Conservation (phyloP, 2,888 invertebrate genomes). For the Itoplectis maculator region DNA sequence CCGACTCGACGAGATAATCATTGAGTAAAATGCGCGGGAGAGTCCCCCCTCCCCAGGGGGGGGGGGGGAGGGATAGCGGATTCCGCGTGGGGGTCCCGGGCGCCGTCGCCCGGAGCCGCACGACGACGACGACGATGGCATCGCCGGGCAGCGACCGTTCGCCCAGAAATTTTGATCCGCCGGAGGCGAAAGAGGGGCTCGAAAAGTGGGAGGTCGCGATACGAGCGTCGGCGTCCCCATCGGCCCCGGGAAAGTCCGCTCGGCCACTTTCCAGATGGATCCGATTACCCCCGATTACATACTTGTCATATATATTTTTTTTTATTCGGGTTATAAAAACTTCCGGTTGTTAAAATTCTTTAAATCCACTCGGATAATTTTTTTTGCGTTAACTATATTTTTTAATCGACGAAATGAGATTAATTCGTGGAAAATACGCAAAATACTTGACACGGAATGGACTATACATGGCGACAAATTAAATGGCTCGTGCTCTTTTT, state of each 20-base stretch:
- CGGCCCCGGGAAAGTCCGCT: neutral
- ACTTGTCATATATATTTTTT: no score
- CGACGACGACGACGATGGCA: slow-evolving; percentile 41
- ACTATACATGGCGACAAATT: neutral
- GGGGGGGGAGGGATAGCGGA: slow-evolving; percentile 20
- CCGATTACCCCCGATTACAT: no score
- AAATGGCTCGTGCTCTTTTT: slow-evolving; percentile 9
- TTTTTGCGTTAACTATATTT: no score
- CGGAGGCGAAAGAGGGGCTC: neutral
- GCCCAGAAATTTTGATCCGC: slow-evolving; percentile 17
- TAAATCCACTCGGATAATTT: no score
- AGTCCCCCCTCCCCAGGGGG: no score
- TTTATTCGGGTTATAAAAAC: no score
- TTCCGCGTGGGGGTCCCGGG: slow-evolving; percentile 46
- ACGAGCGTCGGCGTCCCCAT: neutral
- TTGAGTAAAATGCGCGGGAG: slow-evolving; percentile 44
- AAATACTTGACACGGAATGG: no score
- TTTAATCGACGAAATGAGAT: no score
- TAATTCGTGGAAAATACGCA: no score
- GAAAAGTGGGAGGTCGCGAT: neutral
- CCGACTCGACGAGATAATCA: slow-evolving; percentile 54
- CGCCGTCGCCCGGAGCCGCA: slow-evolving; percentile 20
- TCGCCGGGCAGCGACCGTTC: slow-evolving; percentile 52
- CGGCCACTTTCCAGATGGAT: no score
- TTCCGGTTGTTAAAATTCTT: no score